A percentile compares a stretch with the other conserved stretches of the same genome.
Evolutionary conservation across 2,888 invertebrate genomes (phyloP).

Genomic region (Elmis aenea): DNA sequence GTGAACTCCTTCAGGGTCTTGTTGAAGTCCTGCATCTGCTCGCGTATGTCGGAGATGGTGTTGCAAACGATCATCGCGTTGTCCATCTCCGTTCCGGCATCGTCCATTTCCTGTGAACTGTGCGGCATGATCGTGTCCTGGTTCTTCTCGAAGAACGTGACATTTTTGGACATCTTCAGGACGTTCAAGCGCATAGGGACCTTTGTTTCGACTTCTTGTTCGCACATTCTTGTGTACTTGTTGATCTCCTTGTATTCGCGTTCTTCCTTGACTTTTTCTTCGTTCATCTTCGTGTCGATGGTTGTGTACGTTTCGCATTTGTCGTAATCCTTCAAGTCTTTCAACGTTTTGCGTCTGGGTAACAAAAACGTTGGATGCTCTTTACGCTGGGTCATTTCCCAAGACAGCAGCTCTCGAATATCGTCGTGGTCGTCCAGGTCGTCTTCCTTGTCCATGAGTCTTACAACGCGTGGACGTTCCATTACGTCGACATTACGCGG

Average conservation of each 20-base stretch:
- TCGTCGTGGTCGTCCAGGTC: no score
- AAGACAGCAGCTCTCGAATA: slow-evolving; percentile 37
- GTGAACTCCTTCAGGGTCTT: slow-evolving; percentile 24
- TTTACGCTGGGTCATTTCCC: slow-evolving; percentile 32
- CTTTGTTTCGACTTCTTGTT: slow-evolving; percentile 16
- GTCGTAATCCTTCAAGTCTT: slow-evolving; percentile 3
- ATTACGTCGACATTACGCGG: no score
- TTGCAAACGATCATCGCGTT: slow-evolving; percentile 27
- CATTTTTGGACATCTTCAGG: slow-evolving; percentile 27
- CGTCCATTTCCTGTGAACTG: background rate
- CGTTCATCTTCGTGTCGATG: slow-evolving; percentile 8
- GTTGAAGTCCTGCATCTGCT: slow-evolving; percentile 22
- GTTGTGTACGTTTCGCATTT: slow-evolving; percentile 2
- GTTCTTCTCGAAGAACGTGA: slow-evolving; percentile 24
- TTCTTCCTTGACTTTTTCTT: slow-evolving; percentile 19
- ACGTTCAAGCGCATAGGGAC: slow-evolving; percentile 24
- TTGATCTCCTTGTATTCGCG: slow-evolving; percentile 18
- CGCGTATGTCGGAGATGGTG: slow-evolving; percentile 29
- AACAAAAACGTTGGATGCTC: slow-evolving; percentile 28
- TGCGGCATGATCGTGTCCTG: slow-evolving; percentile 11
- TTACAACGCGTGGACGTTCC: no score
- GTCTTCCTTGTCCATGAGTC: no score
- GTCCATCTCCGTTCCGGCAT: slow-evolving; percentile 12
- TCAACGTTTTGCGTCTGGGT: slow-evolving; percentile 3
- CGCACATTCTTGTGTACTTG: slow-evolving; percentile 23